Evolutionary conservation across 2,113 vertebrate species (phyloP).

Genomic region (Sitta europaea): DNA sequence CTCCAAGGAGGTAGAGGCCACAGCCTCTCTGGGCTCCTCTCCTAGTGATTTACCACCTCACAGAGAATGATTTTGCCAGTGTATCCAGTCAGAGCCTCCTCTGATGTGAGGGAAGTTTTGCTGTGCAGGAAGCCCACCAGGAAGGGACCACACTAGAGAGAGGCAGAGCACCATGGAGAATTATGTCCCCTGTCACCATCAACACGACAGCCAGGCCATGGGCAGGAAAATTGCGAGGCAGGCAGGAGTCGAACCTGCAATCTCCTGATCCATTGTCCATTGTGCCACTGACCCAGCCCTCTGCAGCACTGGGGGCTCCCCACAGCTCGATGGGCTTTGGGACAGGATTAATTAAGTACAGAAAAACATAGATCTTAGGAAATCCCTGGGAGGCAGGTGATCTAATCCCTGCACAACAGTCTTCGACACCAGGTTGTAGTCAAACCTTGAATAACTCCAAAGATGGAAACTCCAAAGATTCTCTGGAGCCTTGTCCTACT

Average conservation of each 20-base stretch:
- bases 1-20: neutral
- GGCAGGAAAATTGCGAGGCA: constrained; percentile 27
- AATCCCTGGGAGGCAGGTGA: too few species aligned
- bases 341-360: rapidly evolving
- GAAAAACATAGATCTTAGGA: neutral
- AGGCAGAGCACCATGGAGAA: neutral
- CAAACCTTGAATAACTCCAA: neutral
- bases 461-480: neutral
- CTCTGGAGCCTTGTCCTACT: neutral
- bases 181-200: neutral
- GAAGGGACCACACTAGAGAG: neutral
- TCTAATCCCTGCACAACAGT: too few species aligned
- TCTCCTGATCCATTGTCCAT: constrained; percentile 61
- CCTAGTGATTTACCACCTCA: neutral
- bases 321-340: rapidly evolving
- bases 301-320: neutral
- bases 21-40: neutral
- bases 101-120: rapidly evolving
- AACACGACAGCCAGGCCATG: too few species aligned
- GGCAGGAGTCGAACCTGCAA: constrained; percentile 77
- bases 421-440: too few species aligned
- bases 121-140: neutral
- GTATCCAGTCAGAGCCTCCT: neutral
- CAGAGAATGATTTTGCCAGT: neutral
- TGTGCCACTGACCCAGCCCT: too few species aligned